Percentiles rank a stretch among this genome's conserved stretches.
These are phyloP conservation scores for Paedocypris sp. DNA, from an alignment of 2,113 vertebrate species.

Conservation along the genomic window DNA sequence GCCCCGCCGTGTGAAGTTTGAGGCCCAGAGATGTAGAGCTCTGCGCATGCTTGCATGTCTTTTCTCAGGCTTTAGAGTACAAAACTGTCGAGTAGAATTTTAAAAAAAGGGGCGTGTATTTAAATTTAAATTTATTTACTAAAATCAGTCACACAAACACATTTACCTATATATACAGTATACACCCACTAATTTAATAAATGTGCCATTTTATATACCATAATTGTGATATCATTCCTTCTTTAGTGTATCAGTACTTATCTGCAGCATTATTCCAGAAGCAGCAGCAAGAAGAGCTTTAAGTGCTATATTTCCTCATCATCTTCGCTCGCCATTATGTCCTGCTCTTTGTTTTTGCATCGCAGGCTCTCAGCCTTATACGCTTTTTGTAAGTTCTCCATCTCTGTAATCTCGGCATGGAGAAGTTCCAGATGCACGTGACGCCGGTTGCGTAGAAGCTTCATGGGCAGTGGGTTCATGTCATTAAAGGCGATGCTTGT, in stretches of 20 bases:
- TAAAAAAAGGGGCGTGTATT: no score
- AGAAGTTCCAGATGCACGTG: slow-evolving; percentile 67
- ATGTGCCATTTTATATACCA: no score
- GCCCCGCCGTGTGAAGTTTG: no score
- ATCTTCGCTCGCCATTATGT: slow-evolving; percentile 66
- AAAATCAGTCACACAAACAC: no score
- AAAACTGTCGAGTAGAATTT: no score
- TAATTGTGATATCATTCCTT: no score
- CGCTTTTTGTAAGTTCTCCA: slow-evolving; percentile 70
- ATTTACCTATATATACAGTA: no score
- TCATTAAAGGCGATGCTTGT: slow-evolving; percentile 77
- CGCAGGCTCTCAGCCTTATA: slow-evolving; percentile 58
- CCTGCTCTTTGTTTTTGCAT: slow-evolving; percentile 45
- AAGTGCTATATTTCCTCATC: slow-evolving; percentile 63
- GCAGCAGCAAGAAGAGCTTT: neutral
- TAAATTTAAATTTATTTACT: no score
- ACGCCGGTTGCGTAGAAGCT: slow-evolving; percentile 69
- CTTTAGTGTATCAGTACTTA: neutral
- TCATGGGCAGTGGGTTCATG: slow-evolving; percentile 85
- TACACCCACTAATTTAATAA: no score
- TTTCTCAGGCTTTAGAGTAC: no score
- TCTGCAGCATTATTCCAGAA: neutral
- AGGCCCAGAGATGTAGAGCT: no score
- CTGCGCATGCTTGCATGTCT: no score
- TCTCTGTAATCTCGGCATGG: slow-evolving; percentile 67